Conservation (phyloP, 2,888 invertebrate genomes). For the Netelia fuscicornis region DNA sequence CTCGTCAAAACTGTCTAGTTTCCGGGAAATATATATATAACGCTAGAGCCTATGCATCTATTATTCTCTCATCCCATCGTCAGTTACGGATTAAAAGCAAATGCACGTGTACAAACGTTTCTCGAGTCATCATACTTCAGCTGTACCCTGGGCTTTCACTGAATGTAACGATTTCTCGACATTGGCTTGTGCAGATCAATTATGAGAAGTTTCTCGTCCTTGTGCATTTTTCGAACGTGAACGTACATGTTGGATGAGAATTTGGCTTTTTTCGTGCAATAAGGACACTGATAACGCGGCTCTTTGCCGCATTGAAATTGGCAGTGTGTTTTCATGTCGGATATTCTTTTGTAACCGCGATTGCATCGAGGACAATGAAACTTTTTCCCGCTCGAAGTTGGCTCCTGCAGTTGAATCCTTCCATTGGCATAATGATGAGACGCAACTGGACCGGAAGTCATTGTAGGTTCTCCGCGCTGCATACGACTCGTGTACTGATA, state of each 20-base stretch:
- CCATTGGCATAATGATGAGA: slow-evolving; percentile 1
- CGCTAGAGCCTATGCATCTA: background rate
- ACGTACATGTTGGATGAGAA: slow-evolving; percentile 82
- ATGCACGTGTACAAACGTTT: background rate
- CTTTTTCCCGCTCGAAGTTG: slow-evolving; percentile 37
- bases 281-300: slow-evolving; percentile 83
- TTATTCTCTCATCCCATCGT: background rate
- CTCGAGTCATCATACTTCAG: background rate
- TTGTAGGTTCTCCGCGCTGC: slow-evolving; percentile 33
- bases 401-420: slow-evolving; percentile 27
- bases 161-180: slow-evolving; percentile 29
- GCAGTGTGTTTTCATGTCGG: slow-evolving; percentile 82
- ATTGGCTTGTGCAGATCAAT: slow-evolving; percentile 77
- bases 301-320: slow-evolving; percentile 84
- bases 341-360: slow-evolving; percentile 78
- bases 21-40: slow-evolving; percentile 14
- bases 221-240: slow-evolving; percentile 79
- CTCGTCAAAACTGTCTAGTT: background rate
- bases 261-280: slow-evolving; percentile 81
- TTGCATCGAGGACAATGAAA: slow-evolving; percentile 74
- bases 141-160: background rate
- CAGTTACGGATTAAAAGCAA: background rate
- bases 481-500: slow-evolving; percentile 43
- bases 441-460: slow-evolving; percentile 10
- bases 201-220: slow-evolving; percentile 76